Percentiles rank a stretch among this genome's conserved stretches.
Conservation (phyloP, 37 sponge, comb jelly and placozoan species). For the Dysidea cf. avara region DNA sequence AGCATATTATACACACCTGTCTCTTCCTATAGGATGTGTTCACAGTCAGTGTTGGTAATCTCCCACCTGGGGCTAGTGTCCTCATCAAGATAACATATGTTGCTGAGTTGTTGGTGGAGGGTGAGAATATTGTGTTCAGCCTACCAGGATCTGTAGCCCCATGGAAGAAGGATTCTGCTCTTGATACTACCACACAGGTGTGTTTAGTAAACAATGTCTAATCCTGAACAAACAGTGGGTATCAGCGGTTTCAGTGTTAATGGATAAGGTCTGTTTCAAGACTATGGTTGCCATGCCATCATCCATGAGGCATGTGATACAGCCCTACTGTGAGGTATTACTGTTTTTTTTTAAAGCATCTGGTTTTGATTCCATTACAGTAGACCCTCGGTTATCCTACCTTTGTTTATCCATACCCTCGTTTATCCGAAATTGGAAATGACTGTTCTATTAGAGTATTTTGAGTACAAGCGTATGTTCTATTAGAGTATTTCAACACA, state of each 20-base stretch:
- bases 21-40: constrained; percentile 84
- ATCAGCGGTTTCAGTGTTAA: not conserved
- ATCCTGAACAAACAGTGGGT: not conserved
- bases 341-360: no score
- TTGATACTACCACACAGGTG: constrained; percentile 78
- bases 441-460: no score
- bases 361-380: no score
- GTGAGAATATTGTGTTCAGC: constrained; percentile 85
- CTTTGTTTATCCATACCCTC: no score
- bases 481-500: no score
- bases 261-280: not conserved
- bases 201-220: not conserved
- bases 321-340: no score
- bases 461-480: no score
- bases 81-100: constrained; percentile 99
- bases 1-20: not conserved
- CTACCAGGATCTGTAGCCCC: constrained; percentile 93
- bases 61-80: constrained; percentile 93
- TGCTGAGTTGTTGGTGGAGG: constrained; percentile 91
- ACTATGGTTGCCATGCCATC: no score
- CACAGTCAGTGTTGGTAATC: constrained; percentile 97
- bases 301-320: no score
- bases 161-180: constrained; percentile 85
- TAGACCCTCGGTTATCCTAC: no score
- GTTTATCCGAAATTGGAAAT: no score